Base-by-base conservation (phyloP, 1,140 invertebrate genomes). In the Battus philenor region DNA sequence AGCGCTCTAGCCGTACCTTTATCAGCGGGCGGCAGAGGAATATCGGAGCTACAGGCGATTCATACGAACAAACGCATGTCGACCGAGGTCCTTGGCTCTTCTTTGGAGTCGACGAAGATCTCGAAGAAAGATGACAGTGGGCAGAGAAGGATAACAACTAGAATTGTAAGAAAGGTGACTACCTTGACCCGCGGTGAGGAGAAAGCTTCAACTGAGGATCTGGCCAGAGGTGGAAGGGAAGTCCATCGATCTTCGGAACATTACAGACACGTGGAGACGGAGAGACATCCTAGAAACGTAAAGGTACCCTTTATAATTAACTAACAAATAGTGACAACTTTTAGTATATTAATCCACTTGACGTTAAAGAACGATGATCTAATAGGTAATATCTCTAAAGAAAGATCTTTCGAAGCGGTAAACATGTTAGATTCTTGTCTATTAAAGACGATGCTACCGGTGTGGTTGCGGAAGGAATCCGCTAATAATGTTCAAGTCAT, bases 91-190 rank as follows among this genome's bases (percentile, higher is more conserved):
- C 86, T 93, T 73, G 95, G 93, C 59, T 94, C 92, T 65, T 93
- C 92, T 41, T 87, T 94, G 68, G 93, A 94, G 71, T 93, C 93
- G 51, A 92, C 91, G 32, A 93, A 93, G 78, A 91, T 93, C 56
- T 94, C 92, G 70, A 91, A 90, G 85, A 90, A 89, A 66, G 91
- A 89, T 60, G 51, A 90, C 60, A 93, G 89, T 76, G 93, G 91
- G 36, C 91, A 91, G 55, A 88, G 93, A 33, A 88, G 92, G 45
- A 94, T 96, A 43, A 96, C 95, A 8, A 95, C 95, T 13, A 90
- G 94, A 58, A 94, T 97, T 48, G 91, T 97, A 3, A 89, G 94
- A 32, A 97, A 97, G 78, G 95, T 96, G 48, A 97, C 95, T 4
- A 97, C 95, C 0, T 73, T 97, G 39, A 95, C 94, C 9, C 88